Evolutionary conservation across 2,113 vertebrate species (phyloP).

Genomic region (Rhodinocichla rosea): DNA sequence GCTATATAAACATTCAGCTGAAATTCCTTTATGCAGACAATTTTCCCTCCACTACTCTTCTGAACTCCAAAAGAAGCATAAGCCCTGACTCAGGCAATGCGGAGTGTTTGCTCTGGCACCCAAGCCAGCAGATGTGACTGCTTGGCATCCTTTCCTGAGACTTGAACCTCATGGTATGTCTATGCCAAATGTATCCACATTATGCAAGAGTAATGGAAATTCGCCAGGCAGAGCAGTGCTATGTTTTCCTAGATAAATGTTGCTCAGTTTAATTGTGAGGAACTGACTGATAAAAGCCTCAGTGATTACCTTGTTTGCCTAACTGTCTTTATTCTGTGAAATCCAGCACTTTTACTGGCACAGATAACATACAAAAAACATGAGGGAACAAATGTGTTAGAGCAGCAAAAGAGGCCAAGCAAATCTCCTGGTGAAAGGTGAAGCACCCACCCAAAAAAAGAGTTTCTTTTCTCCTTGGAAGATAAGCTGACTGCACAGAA

Average conservation of each 20-base stretch:
- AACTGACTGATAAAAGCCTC: constrained; percentile 46
- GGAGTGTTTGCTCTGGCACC: constrained; percentile 66
- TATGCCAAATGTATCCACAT: constrained; percentile 65
- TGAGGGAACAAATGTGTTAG: neutral
- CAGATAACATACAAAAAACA: neutral
- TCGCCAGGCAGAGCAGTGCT: constrained; percentile 54
- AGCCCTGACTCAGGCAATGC: constrained; percentile 54
- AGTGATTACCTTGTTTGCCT: constrained; percentile 50
- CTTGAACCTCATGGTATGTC: constrained; percentile 59
- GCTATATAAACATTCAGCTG: neutral
- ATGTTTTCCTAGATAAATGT: constrained; percentile 57
- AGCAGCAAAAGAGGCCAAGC: neutral
- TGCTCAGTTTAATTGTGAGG: constrained; percentile 65
- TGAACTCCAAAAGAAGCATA: constrained; percentile 61
- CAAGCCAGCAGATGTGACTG: constrained; percentile 67
- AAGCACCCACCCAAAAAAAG: neutral
- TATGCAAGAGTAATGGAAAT: constrained; percentile 65
- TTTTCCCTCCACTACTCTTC: constrained; percentile 26
- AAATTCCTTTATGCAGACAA: constrained; percentile 5
- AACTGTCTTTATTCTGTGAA: neutral
- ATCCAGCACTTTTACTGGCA: neutral
- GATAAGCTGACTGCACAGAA: neutral
- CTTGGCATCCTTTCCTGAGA: constrained; percentile 55
- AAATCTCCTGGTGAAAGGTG: neutral
- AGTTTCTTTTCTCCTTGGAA: neutral